Conservation (phyloP, 1,140 invertebrate genomes). For the Leptonema lineaticorne region DNA sequence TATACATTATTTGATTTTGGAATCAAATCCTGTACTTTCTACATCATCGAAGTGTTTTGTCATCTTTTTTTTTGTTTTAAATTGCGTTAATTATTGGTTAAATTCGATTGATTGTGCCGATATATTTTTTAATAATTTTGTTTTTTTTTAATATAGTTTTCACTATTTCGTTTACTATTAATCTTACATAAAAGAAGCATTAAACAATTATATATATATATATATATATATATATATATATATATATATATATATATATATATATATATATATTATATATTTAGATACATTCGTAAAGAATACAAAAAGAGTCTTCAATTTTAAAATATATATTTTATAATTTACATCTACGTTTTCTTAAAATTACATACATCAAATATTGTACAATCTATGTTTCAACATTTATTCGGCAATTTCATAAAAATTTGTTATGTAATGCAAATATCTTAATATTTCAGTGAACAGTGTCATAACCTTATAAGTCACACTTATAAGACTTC, state of each 20-base stretch:
- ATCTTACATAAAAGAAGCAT: no score
- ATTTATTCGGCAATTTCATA: not conserved
- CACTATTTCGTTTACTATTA: no score
- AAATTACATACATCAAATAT: not conserved
- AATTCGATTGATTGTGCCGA: no score
- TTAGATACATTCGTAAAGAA: no score
- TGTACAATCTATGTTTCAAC: not conserved
- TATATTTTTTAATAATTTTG: no score
- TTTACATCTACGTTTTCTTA: constrained; percentile 15
- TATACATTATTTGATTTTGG: no score
- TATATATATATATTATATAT: not conserved
- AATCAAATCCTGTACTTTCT: no score
- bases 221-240: not conserved
- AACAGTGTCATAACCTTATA: constrained; percentile 89
- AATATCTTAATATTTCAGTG: constrained; percentile 59
- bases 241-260: not conserved
- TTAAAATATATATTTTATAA: not conserved
- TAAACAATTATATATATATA: constrained; percentile 4
- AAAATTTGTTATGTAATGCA: constrained; percentile 3
- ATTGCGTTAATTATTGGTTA: no score
- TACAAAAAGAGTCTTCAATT: no score
- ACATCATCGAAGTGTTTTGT: no score
- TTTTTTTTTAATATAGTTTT: no score
- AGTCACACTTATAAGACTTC: constrained; percentile 88
- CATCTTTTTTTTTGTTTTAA: no score